phyloP scores from a whole-genome alignment of 1,140 invertebrate genomes.

The Augochlora pura region DNA sequence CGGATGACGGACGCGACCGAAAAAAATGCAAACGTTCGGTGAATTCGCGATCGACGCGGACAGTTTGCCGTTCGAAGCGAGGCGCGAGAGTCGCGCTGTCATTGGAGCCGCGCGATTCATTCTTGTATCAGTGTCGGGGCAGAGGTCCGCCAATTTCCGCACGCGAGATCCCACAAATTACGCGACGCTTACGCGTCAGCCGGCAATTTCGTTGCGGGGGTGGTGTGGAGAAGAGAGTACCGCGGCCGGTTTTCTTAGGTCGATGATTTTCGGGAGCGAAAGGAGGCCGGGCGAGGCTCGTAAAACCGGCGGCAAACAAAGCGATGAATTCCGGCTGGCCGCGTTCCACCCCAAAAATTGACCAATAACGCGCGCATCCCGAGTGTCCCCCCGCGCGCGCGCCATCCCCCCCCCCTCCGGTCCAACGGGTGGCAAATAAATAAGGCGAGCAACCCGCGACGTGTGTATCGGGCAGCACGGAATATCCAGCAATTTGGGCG shows the following conservation, averaged over 20 bases:
- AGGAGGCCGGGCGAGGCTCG: conserved; percentile 53
- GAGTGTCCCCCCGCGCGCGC: conserved; percentile 9
- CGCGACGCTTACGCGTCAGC: neutral
- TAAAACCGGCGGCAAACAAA: conserved; percentile 72
- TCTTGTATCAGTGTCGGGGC: too few relatives aligned
- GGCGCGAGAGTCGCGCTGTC: too few relatives aligned
- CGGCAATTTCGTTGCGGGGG: neutral
- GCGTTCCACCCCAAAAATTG: conserved; percentile 70
- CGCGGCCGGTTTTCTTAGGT: conserved; percentile 43
- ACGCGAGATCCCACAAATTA: neutral
- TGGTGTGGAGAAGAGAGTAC: too few relatives aligned
- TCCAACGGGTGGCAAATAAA: conserved; percentile 65
- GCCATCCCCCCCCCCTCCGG: neutral
- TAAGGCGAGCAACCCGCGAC: conserved; percentile 60
- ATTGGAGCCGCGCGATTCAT: too few relatives aligned
- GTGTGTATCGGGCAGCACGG: conserved; percentile 50
- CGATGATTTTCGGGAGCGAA: conserved; percentile 53
- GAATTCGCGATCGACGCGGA: too few relatives aligned
- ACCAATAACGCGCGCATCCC: conserved; percentile 65
- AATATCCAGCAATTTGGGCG: conserved; percentile 67
- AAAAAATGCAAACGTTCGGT: too few relatives aligned
- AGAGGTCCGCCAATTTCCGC: neutral
- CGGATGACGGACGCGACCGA: too few relatives aligned
- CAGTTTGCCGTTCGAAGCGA: too few relatives aligned
- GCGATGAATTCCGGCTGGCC: conserved; percentile 74